phyloP scores from a whole-genome alignment of 2,888 invertebrate species.

The Helobdella robusta region DNA sequence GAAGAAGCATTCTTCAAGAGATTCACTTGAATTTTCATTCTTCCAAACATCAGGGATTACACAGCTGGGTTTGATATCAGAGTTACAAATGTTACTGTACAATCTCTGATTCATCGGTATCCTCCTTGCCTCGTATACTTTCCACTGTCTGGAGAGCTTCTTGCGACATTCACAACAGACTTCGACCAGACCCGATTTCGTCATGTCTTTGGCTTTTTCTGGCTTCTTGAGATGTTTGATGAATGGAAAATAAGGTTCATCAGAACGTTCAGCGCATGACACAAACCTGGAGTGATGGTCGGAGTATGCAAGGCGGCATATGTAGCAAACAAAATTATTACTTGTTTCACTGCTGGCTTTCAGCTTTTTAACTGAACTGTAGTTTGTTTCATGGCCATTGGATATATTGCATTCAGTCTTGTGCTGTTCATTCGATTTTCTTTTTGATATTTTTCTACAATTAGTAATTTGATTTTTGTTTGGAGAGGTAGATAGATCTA shows the following conservation, averaged over 20 bases:
- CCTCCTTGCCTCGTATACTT: conserved; percentile 57
- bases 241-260: conserved; percentile 83
- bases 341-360: not conserved
- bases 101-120: conserved; percentile 37
- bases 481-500: too few species aligned
- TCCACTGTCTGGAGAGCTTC: conserved; percentile 80
- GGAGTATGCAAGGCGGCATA: conserved; percentile 55
- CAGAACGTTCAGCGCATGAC: conserved; percentile 69
- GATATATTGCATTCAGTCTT: too few species aligned
- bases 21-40: not conserved
- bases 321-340: conserved; percentile 27
- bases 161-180: conserved; percentile 78
- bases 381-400: too few species aligned
- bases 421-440: too few species aligned
- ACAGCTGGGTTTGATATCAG: too few species aligned
- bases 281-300: conserved; percentile 66
- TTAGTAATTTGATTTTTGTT: too few species aligned
- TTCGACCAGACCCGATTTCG: conserved; percentile 78
- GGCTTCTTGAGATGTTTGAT: conserved; percentile 70
- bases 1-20: not conserved
- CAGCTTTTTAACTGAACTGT: not conserved
- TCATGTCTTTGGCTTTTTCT: conserved; percentile 76
- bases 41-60: conserved; percentile 22
- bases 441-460: too few species aligned
- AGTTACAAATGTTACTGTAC: too few species aligned